Conservation (phyloP, 2,113 vertebrate genomes). For the Rhynchomys soricoides region DNA sequence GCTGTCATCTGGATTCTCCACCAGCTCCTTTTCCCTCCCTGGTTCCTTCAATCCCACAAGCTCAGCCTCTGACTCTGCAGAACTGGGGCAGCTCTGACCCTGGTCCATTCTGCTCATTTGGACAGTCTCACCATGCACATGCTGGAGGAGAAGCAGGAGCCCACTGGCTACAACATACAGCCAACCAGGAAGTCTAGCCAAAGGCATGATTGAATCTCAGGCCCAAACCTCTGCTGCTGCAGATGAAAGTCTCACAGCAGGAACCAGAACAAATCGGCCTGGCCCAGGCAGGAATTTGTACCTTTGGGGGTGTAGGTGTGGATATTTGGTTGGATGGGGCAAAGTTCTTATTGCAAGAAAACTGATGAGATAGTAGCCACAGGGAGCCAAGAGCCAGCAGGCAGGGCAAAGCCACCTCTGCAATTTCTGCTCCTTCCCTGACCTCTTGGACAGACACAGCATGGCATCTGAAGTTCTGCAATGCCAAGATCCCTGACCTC, state of each 20-base stretch:
- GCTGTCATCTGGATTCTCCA: neutral
- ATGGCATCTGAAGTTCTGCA: neutral
- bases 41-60: neutral
- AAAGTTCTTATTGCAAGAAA: neutral
- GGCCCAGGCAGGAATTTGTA: neutral
- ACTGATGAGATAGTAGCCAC: neutral
- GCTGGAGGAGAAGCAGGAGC: too few species aligned
- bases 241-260: too few species aligned
- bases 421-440: neutral
- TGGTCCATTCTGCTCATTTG: rapidly evolving
- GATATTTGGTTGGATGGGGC: neutral
- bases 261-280: too few species aligned
- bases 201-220: too few species aligned
- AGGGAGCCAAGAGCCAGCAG: neutral
- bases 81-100: neutral
- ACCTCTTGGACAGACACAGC: neutral
- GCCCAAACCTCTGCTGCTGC: too few species aligned
- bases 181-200: too few species aligned
- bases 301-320: neutral
- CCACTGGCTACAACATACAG: too few species aligned
- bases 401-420: neutral
- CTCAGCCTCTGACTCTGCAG: neutral
- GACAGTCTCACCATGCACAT: slow-evolving; percentile 47
- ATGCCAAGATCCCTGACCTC: too few species aligned
- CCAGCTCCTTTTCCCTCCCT: neutral